Evolutionary conservation across 1,140 invertebrate genomes (phyloP), one percentile per base, ranked within the genome.

Genomic region (Hydropsyche tenuis): DNA sequence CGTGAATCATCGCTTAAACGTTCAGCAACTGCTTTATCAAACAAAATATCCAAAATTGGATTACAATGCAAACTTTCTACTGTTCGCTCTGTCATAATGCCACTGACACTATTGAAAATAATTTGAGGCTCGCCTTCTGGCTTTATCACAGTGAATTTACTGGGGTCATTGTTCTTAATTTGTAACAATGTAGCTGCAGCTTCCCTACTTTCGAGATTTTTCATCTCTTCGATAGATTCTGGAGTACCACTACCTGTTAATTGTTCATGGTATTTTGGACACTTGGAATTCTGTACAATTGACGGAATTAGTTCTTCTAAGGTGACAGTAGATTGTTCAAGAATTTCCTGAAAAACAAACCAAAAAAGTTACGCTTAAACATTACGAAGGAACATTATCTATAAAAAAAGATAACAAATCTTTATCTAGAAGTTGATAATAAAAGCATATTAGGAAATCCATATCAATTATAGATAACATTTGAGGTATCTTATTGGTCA

Each of bases 191-290:
- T 84, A 20, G 84, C 85, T 43, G 85, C 85, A 74, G 85, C 85
- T 77, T 85, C 83, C 72, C 85, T 79, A 73, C 84, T 85, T 78
- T 86, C 85, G 30, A 85, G 77, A 66, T 85, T 85, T 73, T 86
- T 86, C 83, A 85, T 84, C 75, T 86, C 85, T 51, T 86, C 85
- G 9, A 84, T 86, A 0, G 85, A 85, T 77, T 86, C 85, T 16
- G 85, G 85, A 7, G 83, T 82, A 22, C 84, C 84, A 45, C 82
- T 81, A 76, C 84, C 83, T 4, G 78, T 79, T 75, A 83, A 83
- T 43, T 42, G 43, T 77, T 83, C 84, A 69, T 81, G 73, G 77
- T 83, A 84, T 37, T 74, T 79, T 20, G 74, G 77, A 60, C 81
- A 78, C 27, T 83, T 82, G 73, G 82, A 82, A 14, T 81, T 80